Base-by-base conservation (phyloP, 2,797 vertebrate species). In the Aotus griseimembra region DNA sequence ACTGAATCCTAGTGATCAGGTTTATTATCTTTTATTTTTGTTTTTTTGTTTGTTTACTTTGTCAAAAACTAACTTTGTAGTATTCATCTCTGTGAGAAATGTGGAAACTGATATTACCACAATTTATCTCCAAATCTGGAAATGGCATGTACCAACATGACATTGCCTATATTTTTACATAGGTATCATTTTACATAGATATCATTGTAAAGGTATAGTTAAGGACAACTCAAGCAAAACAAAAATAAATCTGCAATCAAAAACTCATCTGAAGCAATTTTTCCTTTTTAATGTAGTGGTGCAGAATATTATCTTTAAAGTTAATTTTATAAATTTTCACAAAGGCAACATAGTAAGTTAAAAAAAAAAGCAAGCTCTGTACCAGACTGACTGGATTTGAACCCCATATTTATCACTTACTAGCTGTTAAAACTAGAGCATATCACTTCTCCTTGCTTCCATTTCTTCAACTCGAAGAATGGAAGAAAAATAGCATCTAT, bases 181-280 rank as follows among this genome's bases (percentile, higher is more conserved):
- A 84, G 86, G 44, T 94, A 39, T 79, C 70, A 89, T 95, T 96
- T 93, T 70, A 88, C 55, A 50, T 81, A 96, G 97, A 94, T 75
- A 96, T 28, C 15, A 94, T 67, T 80, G n/a, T 52, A 77, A 50
- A 96, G 72, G 41, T 72, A 92, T 28, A 94, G 67, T 80, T 92
- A 24, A 44, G 26, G 14, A 82, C 79, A 93, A 81, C 46, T 93
- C 50, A 90, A 75, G n/a, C n/a, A 76, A 95, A 95, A 70, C 41
- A 91, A 97, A 96, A 90, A 48, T 67, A 90, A 96, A 12, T 70
- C 58, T 79, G 46, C 55, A 95, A 64, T 82, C 39, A 88, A 96
- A 93, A 93, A 30, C 14, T 19, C 50, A 52, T 20, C 36, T 61
- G 55, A 84, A 90, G 22, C 22, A 17, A 57, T 58, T 77, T 93